Conservation (phyloP, 2,797 vertebrate species). For the Premnoplex brunnescens region DNA sequence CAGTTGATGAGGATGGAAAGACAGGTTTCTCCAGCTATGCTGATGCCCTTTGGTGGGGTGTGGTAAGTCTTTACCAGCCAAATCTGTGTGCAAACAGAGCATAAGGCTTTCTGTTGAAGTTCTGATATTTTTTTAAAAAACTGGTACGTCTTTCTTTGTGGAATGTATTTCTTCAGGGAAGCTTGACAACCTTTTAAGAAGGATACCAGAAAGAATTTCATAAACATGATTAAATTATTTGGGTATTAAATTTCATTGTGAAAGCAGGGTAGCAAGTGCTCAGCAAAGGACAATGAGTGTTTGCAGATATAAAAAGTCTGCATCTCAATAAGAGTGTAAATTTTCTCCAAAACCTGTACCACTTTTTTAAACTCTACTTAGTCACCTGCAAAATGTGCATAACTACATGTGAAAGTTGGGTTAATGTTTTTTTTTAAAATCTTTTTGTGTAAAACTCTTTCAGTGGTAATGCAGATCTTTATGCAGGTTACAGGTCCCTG, state of each 20-base stretch:
- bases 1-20: constrained; percentile 87
- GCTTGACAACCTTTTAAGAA: background rate
- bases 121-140: background rate
- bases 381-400: background rate
- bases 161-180: background rate
- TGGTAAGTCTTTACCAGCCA: constrained; percentile 78
- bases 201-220: background rate
- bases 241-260: background rate
- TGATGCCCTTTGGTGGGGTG: constrained; percentile 92
- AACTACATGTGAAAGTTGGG: background rate
- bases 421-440: background rate
- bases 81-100: background rate
- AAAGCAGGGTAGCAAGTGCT: background rate
- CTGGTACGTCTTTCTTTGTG: background rate
- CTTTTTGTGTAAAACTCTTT: background rate
- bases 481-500: background rate
- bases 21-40: constrained; percentile 90
- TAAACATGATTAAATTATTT: background rate
- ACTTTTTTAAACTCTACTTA: background rate
- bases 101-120: background rate
- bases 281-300: background rate
- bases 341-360: background rate
- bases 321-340: background rate
- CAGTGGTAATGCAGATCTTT: background rate
- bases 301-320: background rate